A percentile compares a stretch with the other conserved stretches of the same genome.
Evolutionary conservation across 2,797 vertebrate species (phyloP).

Genomic region (Onychomys torridus): DNA sequence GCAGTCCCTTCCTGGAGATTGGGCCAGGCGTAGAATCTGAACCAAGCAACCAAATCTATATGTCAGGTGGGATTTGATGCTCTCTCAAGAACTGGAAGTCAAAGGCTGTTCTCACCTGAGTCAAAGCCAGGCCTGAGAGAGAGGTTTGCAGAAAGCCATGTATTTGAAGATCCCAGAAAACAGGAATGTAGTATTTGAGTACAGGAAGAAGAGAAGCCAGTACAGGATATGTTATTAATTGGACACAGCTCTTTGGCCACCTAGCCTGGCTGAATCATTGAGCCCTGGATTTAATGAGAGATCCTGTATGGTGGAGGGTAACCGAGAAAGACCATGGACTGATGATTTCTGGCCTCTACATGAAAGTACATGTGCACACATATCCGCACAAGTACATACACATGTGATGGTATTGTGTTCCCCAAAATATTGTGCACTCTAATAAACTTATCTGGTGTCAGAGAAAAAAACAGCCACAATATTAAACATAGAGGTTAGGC

Average conservation of each 20-base stretch:
- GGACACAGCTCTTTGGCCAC: not conserved
- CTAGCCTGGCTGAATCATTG: not conserved
- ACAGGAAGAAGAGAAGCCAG: slow-evolving; percentile 2
- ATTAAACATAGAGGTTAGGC: too few species aligned
- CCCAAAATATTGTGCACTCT: too few species aligned
- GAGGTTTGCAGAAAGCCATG: not conserved
- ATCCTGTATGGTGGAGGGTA: not conserved
- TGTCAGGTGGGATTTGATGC: not conserved
- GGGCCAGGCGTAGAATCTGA: not conserved
- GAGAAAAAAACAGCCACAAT: too few species aligned
- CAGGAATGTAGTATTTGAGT: not conserved
- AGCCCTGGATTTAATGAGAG: not conserved
- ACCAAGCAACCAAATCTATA: slow-evolving; percentile 20
- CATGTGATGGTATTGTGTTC: too few species aligned
- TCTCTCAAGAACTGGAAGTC: slow-evolving; percentile 17
- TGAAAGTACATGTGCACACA: not conserved
- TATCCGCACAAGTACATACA: not conserved
- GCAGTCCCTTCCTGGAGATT: not conserved
- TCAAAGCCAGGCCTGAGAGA: not conserved
- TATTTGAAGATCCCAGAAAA: not conserved
- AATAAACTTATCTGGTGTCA: too few species aligned
- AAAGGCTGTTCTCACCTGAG: not conserved
- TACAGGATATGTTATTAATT: not conserved
- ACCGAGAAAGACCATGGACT: not conserved
- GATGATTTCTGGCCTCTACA: not conserved